Evolutionary conservation across 2,888 invertebrate species (phyloP), one percentile per base, ranked within the genome.

Genomic region (Siphonodentalium dalli): DNA sequence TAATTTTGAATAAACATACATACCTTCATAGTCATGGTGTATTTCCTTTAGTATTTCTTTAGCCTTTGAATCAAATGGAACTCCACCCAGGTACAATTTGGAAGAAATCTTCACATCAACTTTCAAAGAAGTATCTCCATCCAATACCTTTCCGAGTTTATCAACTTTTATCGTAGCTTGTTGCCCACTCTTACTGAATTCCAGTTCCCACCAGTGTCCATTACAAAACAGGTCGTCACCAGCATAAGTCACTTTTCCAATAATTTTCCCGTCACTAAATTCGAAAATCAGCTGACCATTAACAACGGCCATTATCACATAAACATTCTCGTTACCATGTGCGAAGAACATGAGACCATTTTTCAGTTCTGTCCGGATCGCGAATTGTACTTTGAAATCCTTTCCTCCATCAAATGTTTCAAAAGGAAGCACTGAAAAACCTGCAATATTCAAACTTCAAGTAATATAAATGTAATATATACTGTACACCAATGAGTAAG

Each of bases 321-420:
- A 79, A 33, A 71, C 64, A 9, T 71, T 69, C 0, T 45, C 59
- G 5, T 68, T 75, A 21, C 79, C 80, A 54, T 75, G 67, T 0
- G 68, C 48, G 48, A 79, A 73, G 54, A 79, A 71, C 28, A 80
- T 48, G 9, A 79, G 47, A 0, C 79, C 79, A 31, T 67, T 69
- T 28, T 67, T 68, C 38, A 71, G 55, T 35, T 74, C 72, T 18
- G 79, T 78, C 21, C 77, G 62, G 53, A 80, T 62, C 9, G 54
- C 50, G 45, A 79, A 68, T 7, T 51, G 44, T 11, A 79, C 33
- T 4, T 52, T 54, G n/a, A 69, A 56, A 21, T 33, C 31, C n/a
- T 58, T 43, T 3, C 63, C 45, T 13, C 34, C 38, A 44, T 38
- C 35, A 18, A 31, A n/a, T n/a, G n/a, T n/a, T n/a, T n/a, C n/a